phyloP scores from a whole-genome alignment of 1,140 invertebrate species.

The Ceratina calcarata region DNA sequence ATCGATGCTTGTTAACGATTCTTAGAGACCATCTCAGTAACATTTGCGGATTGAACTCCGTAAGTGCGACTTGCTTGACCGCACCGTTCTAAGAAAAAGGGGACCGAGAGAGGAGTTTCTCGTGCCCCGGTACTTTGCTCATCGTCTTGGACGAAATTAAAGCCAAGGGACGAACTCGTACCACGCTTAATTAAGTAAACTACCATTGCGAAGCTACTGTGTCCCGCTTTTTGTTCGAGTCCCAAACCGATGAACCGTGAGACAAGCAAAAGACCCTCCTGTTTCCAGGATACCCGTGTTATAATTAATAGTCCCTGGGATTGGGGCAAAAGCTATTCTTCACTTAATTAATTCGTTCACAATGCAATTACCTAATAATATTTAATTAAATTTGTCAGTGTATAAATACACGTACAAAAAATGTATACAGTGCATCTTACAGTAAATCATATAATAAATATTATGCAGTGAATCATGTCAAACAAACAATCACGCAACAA shows the following conservation, averaged over 20 bases:
- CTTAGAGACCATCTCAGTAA: conserved; percentile 31
- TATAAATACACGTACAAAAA: no score
- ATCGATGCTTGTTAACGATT: not conserved
- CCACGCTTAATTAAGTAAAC: conserved; percentile 62
- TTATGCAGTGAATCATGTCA: not conserved
- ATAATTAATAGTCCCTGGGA: no score
- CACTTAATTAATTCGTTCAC: no score
- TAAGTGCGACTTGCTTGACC: conserved; percentile 56
- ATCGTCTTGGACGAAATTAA: conserved; percentile 57
- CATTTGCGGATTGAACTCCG: conserved; percentile 43
- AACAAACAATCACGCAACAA: not conserved
- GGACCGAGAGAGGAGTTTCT: conserved; percentile 25
- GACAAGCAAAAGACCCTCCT: not conserved
- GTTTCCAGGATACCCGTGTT: no score
- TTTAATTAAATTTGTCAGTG: no score
- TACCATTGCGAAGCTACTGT: conserved; percentile 29
- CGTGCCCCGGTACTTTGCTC: conserved; percentile 38
- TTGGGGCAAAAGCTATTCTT: no score
- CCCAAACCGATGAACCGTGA: conserved; percentile 30
- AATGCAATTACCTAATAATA: no score
- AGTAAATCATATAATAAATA: not conserved
- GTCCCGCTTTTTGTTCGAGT: conserved; percentile 42
- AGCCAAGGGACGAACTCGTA: conserved; percentile 45
- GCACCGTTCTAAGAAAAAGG: conserved; percentile 43
- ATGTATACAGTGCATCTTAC: no score